Conservation (phyloP, 2,113 vertebrate species). For the Corvus hawaiiensis region DNA sequence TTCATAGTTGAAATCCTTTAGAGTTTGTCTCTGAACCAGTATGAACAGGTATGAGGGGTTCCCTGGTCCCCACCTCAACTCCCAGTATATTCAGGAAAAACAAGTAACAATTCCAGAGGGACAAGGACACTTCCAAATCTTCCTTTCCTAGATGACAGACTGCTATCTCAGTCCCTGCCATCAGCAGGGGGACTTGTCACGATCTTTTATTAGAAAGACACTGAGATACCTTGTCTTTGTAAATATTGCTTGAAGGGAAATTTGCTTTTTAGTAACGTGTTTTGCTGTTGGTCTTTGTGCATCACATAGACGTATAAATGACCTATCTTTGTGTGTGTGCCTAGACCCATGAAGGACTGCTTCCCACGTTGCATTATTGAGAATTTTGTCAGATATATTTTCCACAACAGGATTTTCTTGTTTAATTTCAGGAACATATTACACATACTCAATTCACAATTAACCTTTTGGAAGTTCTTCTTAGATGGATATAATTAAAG, state of each 20-base stretch:
- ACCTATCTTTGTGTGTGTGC: background rate
- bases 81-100: background rate
- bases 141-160: background rate
- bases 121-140: background rate
- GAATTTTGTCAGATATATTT: background rate
- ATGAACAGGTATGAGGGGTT: background rate
- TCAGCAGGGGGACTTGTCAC: background rate
- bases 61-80: background rate
- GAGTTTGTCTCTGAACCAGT: background rate
- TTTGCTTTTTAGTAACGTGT: background rate
- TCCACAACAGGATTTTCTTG: background rate
- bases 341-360: background rate
- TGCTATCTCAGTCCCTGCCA: background rate
- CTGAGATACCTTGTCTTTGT: background rate
- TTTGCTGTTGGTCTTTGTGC: accelerated
- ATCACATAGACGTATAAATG: accelerated
- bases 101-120: background rate
- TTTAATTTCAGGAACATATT: background rate
- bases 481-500: background rate
- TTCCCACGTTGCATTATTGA: background rate
- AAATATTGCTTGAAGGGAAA: background rate
- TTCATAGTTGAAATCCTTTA: background rate
- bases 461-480: background rate
- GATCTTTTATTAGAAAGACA: background rate
- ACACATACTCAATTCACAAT: background rate